Percentiles rank a stretch among this genome's conserved stretches.
phyloP scores from a whole-genome alignment of 2,888 invertebrate species.

The Drosophila paranaensis region DNA sequence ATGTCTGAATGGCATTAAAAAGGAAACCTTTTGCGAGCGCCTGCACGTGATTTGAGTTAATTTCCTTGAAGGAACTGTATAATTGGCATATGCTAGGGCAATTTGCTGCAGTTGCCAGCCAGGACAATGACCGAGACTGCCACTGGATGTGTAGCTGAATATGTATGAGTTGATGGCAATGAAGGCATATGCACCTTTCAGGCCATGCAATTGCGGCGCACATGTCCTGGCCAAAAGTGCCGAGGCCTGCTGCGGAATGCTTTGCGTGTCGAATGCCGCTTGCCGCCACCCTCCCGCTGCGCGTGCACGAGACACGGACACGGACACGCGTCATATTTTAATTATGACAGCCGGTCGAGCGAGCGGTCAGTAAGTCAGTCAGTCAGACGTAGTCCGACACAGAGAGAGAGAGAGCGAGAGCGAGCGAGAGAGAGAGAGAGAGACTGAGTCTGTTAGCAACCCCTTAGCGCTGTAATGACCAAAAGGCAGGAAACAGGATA shows the following conservation, averaged over 20 bases:
- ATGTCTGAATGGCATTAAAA: constrained; percentile 27
- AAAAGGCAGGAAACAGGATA: constrained; percentile 63
- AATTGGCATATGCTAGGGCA: constrained; percentile 63
- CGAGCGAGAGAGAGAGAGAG: background rate
- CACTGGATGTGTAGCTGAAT: constrained; percentile 2
- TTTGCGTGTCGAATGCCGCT: constrained; percentile 72
- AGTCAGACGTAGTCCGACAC: constrained; percentile 4
- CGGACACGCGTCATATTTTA: constrained; percentile 79
- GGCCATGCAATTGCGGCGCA: constrained; percentile 48
- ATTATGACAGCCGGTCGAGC: constrained; percentile 75
- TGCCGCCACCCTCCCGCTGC: constrained; percentile 32
- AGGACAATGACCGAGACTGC: constrained; percentile 62
- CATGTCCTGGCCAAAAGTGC: constrained; percentile 46
- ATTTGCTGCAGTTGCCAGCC: constrained; percentile 63
- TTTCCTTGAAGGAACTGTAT: constrained; percentile 68
- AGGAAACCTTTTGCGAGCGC: constrained; percentile 15
- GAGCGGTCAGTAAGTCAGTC: constrained; percentile 47
- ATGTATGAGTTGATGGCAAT: background rate
- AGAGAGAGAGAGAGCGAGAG: background rate
- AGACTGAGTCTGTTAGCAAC: constrained; percentile 29
- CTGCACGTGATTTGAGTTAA: constrained; percentile 57
- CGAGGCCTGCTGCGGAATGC: constrained; percentile 39
- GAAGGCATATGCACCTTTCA: constrained; percentile 42
- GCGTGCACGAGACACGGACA: constrained; percentile 63
- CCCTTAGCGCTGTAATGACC: constrained; percentile 54